Evolutionary conservation across 2,113 vertebrate genomes (phyloP).

Genomic region (Myotis davidii): DNA sequence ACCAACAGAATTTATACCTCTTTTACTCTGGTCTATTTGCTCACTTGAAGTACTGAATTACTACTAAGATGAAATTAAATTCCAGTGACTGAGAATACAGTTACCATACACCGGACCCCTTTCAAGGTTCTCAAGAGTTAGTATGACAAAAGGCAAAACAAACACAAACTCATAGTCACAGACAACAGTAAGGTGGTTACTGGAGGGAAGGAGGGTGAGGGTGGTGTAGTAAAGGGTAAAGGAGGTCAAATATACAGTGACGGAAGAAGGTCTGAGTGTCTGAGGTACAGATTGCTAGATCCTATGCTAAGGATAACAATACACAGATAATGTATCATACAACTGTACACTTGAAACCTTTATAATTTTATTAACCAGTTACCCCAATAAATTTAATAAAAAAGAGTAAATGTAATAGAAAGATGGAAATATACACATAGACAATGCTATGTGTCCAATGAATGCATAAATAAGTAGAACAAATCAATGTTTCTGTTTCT

Average conservation of each 20-base stretch:
- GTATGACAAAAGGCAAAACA: background rate
- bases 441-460: constrained; percentile 59
- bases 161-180: background rate
- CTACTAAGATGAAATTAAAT: constrained; percentile 36
- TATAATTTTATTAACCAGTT: background rate
- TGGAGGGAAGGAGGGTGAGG: background rate
- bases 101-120: background rate
- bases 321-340: background rate
- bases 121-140: constrained; percentile 61
- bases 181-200: background rate
- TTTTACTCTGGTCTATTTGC: constrained; percentile 21
- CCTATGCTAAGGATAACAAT: background rate
- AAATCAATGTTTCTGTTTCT: background rate
- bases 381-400: background rate
- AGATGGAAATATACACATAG: constrained; percentile 65
- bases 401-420: constrained; percentile 49
- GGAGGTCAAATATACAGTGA: background rate
- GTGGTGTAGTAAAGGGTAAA: background rate
- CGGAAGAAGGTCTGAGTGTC: background rate
- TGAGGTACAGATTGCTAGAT: no score
- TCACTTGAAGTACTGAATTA: background rate
- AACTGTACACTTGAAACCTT: background rate
- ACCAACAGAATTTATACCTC: constrained; percentile 1
- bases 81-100: constrained; percentile 21
- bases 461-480: background rate